phyloP scores from a whole-genome alignment of 2,113 vertebrate species.

The Sitta europaea region DNA sequence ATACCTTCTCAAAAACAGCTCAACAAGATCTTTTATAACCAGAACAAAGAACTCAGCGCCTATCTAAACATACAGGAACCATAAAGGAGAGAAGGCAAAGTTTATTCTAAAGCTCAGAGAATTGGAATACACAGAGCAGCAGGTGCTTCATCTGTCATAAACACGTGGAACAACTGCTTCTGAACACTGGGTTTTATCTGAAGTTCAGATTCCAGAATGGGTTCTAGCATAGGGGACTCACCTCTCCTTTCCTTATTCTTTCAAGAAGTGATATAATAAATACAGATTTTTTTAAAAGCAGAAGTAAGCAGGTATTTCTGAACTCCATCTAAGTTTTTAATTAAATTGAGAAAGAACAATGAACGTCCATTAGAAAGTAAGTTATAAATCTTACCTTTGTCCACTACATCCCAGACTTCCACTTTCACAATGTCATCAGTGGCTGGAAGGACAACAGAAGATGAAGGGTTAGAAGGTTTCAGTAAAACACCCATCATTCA shows the following conservation, averaged over 20 bases:
- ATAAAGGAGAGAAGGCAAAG: background rate
- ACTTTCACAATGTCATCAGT: slow-evolving; percentile 98
- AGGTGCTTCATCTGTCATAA: background rate
- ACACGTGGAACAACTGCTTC: background rate
- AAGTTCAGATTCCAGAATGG: background rate
- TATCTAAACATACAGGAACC: background rate
- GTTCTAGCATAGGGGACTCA: background rate
- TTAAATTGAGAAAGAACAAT: background rate
- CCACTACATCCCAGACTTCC: slow-evolving; percentile 98
- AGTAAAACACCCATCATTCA: background rate
- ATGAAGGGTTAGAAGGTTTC: background rate
- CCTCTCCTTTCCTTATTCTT: background rate
- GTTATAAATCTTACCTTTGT: slow-evolving; percentile 85
- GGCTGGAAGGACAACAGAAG: slow-evolving; percentile 71
- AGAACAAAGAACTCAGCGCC: background rate
- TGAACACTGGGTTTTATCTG: background rate
- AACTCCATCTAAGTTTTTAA: background rate
- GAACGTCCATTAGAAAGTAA: background rate
- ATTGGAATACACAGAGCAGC: background rate
- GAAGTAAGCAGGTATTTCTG: background rate
- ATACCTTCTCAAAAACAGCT: background rate
- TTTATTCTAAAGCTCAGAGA: background rate
- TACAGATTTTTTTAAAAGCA: background rate
- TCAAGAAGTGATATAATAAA: background rate
- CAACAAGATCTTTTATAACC: background rate